These are phyloP conservation scores for Dendrolimus pini DNA, from an alignment of 2,888 invertebrate species.

Conservation along the genomic window DNA sequence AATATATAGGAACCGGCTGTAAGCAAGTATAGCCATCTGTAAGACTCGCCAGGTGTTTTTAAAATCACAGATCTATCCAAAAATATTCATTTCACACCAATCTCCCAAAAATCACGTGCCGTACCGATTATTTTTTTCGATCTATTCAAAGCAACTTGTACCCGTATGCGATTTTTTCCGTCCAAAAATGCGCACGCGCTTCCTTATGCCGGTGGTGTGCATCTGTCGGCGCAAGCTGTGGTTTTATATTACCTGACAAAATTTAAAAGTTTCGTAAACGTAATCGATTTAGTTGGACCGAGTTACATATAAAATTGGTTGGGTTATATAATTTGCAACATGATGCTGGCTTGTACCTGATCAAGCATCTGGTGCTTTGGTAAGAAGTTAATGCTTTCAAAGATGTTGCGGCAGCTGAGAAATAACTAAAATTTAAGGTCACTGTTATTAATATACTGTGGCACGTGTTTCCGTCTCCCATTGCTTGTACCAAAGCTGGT, in stretches of 20 bases:
- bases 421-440: conserved; percentile 9
- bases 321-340: conserved; percentile 59
- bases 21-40: too few species aligned
- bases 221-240: conserved; percentile 71
- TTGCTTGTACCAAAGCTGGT: conserved; percentile 16
- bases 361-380: conserved; percentile 65
- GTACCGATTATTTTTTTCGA: conserved; percentile 37
- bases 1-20: too few species aligned
- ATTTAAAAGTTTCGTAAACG: conserved; percentile 16
- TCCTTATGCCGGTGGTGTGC: conserved; percentile 57
- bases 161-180: conserved; percentile 67
- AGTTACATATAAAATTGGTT: conserved; percentile 17
- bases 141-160: conserved; percentile 62
- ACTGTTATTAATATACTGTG: conserved; percentile 5
- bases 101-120: conserved; percentile 53
- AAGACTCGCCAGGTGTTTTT: not conserved
- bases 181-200: conserved; percentile 57
- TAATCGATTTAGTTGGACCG: conserved; percentile 1
- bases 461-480: conserved; percentile 26
- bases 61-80: conserved; percentile 16
- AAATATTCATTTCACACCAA: conserved; percentile 49
- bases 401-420: conserved; percentile 27
- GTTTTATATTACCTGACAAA: conserved; percentile 41
- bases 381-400: conserved; percentile 38
- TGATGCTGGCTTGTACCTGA: conserved; percentile 67